Evolutionary conservation across 2,113 vertebrate genomes (phyloP).

Genomic region (Nyctereutes procyonoides): DNA sequence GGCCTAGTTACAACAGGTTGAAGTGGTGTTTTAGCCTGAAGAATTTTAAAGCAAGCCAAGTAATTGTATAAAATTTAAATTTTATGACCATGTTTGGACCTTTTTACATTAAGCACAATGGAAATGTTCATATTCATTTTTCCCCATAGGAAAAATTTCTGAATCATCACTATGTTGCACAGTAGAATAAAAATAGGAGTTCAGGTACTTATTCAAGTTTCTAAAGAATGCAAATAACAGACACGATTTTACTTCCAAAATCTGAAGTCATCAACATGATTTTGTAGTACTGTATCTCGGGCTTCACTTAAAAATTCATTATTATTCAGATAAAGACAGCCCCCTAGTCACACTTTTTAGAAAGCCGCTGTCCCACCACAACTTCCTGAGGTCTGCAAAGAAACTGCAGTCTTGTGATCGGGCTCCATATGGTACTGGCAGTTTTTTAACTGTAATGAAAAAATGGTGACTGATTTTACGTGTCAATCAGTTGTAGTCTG

Average conservation of each 20-base stretch:
- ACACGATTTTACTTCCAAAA: slow-evolving; percentile 85
- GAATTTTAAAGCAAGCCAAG: slow-evolving; percentile 80
- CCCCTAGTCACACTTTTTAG: slow-evolving; percentile 78
- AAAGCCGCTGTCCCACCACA: slow-evolving; percentile 81
- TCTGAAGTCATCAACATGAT: slow-evolving; percentile 81
- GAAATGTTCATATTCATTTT: slow-evolving; percentile 76
- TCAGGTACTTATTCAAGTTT: slow-evolving; percentile 81
- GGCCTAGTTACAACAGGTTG: neutral
- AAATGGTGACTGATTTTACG: slow-evolving; percentile 83
- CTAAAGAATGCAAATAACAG: slow-evolving; percentile 81
- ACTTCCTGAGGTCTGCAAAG: slow-evolving; percentile 80
- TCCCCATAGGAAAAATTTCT: slow-evolving; percentile 80
- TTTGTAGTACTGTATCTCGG: slow-evolving; percentile 74
- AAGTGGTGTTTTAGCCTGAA: slow-evolving; percentile 49
- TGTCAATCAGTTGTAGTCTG: slow-evolving; percentile 93
- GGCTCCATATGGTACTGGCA: slow-evolving; percentile 62
- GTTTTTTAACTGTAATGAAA: slow-evolving; percentile 73
- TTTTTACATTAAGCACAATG: slow-evolving; percentile 85
- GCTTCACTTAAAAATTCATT: slow-evolving; percentile 70
- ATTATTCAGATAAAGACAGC: slow-evolving; percentile 80
- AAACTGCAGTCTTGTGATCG: slow-evolving; percentile 81
- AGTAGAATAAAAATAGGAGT: slow-evolving; percentile 81
- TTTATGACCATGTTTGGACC: slow-evolving; percentile 84
- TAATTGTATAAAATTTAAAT: slow-evolving; percentile 84
- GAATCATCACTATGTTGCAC: slow-evolving; percentile 79